Evolutionary conservation across 2,888 invertebrate genomes (phyloP), one percentile per base, ranked within the genome.

Genomic region (Epistrophe grossulariae): DNA sequence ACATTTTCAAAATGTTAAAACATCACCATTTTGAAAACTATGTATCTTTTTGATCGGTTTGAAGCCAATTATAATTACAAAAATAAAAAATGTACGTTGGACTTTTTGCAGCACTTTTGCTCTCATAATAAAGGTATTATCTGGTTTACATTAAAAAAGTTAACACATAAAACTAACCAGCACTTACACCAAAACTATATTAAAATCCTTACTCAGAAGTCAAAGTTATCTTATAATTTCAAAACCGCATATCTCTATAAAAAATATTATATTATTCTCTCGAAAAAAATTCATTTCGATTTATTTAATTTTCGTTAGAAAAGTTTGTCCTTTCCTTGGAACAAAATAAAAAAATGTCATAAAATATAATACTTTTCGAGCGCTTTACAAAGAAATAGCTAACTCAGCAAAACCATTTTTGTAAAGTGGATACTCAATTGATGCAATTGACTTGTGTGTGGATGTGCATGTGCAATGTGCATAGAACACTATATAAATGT

Each of bases 361-460:
- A 45, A 52, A 55, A 57, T 66, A 45, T 38, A 38, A 72, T 45
- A 38, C 52, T 48, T 64, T 64, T 66, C 38, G 59, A 80, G 76
- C 8, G 31, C 68, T 76, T 80, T 6, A 72, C 43, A 74, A 45
- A 81, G 60, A 64, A 62, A 55, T 64, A 70, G 43, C 68, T 38
- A 57, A 38, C 62, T 55, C 55, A 31, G 62, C 15, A 74, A 77
- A 24, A 52, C 57, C 43, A 76, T 71, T 70, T 76, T 68, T 55
- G 28, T 57, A 60, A 68, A 81, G 43, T 64, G 55, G 64, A 76
- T 43, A 73, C 70, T 74, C 62, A 57, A 79, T 74, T 79, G 83
- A 79, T 74, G 79, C 79, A 79, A 74, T 84, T 84, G 83, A 83
- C 72, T 78, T 72, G 31, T 48, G 24, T 78, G 59, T 31, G 55